These are phyloP conservation scores for Ectemnius lituratus DNA, from an alignment of 2,888 invertebrate genomes.

Conservation along the genomic window DNA sequence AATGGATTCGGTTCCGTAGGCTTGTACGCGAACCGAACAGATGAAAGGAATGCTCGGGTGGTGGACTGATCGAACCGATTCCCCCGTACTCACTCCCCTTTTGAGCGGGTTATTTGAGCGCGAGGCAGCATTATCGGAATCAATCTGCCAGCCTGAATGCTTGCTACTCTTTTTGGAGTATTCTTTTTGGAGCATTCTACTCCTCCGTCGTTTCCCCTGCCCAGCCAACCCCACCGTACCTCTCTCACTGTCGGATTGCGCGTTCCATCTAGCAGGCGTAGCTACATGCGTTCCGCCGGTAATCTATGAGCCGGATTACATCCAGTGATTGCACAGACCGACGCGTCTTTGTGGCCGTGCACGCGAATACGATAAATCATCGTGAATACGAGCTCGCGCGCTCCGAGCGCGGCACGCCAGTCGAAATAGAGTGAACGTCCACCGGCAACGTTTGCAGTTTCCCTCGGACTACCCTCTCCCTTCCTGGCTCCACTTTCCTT, in stretches of 20 bases:
- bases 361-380: conserved; percentile 63
- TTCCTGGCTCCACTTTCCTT: conserved; percentile 19
- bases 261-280: background rate
- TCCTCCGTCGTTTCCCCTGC: background rate
- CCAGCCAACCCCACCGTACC: background rate
- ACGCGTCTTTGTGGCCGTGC: conserved; percentile 53
- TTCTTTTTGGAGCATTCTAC: no score
- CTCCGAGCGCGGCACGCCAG: conserved; percentile 47
- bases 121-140: conserved; percentile 34
- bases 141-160: conserved; percentile 30
- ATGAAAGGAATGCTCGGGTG: background rate
- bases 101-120: conserved; percentile 20
- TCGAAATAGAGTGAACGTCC: conserved; percentile 66
- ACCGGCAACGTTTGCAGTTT: conserved; percentile 58
- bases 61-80: conserved; percentile 5
- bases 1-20: background rate
- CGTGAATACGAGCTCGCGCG: conserved; percentile 60
- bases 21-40: background rate
- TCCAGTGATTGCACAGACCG: conserved; percentile 48
- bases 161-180: conserved; percentile 9
- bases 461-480: conserved; percentile 40
- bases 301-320: conserved; percentile 55
- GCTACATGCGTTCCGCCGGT: conserved; percentile 35
- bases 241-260: no score
- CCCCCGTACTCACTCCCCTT: background rate